Percentiles rank a stretch among this genome's conserved stretches.
Evolutionary conservation across 1,140 invertebrate genomes (phyloP).

Genomic region (Helicorthomorpha holstii): DNA sequence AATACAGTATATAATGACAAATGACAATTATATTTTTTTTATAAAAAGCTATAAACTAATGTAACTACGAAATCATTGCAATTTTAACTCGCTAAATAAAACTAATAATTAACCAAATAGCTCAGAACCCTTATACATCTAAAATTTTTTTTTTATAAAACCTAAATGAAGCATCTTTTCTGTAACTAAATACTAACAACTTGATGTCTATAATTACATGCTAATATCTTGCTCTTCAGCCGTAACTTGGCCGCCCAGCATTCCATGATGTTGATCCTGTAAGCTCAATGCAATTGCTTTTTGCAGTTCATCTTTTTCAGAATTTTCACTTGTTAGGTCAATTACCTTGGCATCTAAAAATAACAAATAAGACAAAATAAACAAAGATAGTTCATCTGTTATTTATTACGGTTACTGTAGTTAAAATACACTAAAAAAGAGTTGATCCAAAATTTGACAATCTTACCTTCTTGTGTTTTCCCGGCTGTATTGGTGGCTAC

Average conservation of each 20-base stretch:
- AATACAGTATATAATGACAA: neutral
- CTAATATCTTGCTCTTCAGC: slow-evolving; percentile 29
- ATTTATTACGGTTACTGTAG: neutral
- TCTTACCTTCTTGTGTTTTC: no score
- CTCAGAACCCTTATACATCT: neutral
- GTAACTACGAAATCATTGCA: no score
- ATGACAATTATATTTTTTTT: neutral
- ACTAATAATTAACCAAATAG: no score
- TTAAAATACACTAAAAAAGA: neutral
- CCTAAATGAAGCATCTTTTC: neutral
- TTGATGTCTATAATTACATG: slow-evolving; percentile 14
- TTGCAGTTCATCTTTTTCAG: slow-evolving; percentile 25
- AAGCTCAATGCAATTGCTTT: slow-evolving; percentile 29
- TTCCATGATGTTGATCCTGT: slow-evolving; percentile 20
- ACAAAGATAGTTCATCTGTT: neutral
- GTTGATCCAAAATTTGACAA: neutral
- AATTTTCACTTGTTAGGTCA: slow-evolving; percentile 22
- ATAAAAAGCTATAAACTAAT: neutral
- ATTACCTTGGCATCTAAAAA: slow-evolving; percentile 15
- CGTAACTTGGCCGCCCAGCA: slow-evolving; percentile 22
- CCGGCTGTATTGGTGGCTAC: no score
- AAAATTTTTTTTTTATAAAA: neutral
- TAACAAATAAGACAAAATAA: neutral
- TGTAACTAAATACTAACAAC: no score
- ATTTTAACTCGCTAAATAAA: no score